Percentiles rank a stretch among this genome's conserved stretches.
phyloP scores from a whole-genome alignment of 1,140 invertebrate species.

The Caerostris extrusa region DNA sequence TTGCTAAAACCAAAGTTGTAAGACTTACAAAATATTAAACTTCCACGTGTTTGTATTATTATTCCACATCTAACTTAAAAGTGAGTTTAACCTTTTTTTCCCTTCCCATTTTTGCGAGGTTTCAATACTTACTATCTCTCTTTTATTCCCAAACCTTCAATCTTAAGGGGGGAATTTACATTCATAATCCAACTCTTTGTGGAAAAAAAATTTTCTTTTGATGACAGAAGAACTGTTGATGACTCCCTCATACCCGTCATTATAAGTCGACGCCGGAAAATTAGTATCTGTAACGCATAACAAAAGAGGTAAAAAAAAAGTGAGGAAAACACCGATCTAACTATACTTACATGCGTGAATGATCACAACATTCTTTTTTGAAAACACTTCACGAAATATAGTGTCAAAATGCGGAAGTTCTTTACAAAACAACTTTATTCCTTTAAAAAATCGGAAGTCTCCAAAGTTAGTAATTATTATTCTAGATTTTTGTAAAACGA shows the following conservation, averaged over 20 bases:
- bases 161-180: not conserved
- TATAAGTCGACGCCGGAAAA: not conserved
- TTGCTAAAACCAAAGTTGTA: no score
- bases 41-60: no score
- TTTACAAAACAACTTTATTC: not conserved
- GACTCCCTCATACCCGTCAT: not conserved
- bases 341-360: conserved; percentile 4
- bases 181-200: not conserved
- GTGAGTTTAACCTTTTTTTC: no score
- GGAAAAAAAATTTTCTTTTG: not conserved
- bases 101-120: no score
- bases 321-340: not conserved
- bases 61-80: no score
- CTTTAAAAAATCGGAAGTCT: not conserved
- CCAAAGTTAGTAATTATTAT: not conserved
- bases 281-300: not conserved
- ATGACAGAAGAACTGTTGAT: not conserved
- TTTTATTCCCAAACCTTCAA: not conserved
- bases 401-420: conserved; percentile 25
- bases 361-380: not conserved
- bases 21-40: no score
- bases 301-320: not conserved
- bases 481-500: not conserved
- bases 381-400: not conserved
- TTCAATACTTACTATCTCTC: no score